Base-by-base conservation (phyloP, 2,113 vertebrate species). In the Todiramphus saurophagus region DNA sequence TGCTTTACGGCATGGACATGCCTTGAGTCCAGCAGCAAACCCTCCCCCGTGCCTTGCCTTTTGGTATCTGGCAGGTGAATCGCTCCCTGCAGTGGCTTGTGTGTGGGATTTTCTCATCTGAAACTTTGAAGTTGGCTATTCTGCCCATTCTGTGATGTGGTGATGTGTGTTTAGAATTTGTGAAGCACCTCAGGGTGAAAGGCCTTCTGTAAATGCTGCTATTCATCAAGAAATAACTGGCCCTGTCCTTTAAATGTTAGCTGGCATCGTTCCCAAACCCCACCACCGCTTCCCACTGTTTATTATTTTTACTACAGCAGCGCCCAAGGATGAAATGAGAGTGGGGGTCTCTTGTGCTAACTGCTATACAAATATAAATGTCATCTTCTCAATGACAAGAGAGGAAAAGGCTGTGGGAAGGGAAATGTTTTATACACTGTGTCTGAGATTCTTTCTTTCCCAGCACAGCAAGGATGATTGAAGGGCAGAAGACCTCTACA, bases 101-200 rank as follows among this genome's bases (percentile, higher is more conserved):
- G 51, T 41, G 43, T 4, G 90, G 82, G 88, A 88, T 95, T 93
- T 96, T 94, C 79, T 76, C 90, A 78, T n/a, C 55, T 3, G 12
- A 62, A 51, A 35, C 75, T 74, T 63, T 88, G 68, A 83, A 86
- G 79, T 43, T 56, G 63, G 56, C 67, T 33, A 46, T 37, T 88
- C 62, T 14, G 56, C 63, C 50, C 8, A 0, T 14, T 37, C 73
- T 91, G 41, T 75, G 79, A 86, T 66, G 87, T 74, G 72, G 66
- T 11, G 2, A 75, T 90, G 55, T 16, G 16, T 94, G 85, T 92
- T 97, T 94, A 44, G 55, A 16, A 82, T 95, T 80, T 96, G 68
- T 31, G 83, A 67, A 94, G 88, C 88, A 96, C 92, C 90, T 93
- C 60, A 6, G 72, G 90, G 85, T 93, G 93, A 96, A 94, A 92